Evolutionary conservation across 2,113 vertebrate genomes (phyloP).

Genomic region (Burhinus oedicnemus): DNA sequence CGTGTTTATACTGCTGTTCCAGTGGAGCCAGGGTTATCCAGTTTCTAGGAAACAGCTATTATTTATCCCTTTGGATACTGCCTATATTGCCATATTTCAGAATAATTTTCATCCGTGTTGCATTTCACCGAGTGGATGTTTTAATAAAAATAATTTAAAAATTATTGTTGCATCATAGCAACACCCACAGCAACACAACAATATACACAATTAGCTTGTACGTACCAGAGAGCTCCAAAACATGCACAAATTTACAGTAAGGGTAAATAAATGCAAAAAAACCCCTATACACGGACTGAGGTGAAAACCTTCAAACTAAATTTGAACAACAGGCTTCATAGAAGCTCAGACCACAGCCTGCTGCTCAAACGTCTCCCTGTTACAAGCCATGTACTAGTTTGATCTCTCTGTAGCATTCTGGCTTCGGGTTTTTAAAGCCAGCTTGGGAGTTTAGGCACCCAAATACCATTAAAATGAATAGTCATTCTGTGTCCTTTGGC

Average conservation of each 20-base stretch:
- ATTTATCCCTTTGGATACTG: conserved; percentile 40
- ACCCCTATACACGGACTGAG: background rate
- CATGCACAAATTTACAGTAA: background rate
- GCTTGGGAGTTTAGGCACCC: background rate
- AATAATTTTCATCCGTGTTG: background rate
- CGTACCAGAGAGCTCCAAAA: background rate
- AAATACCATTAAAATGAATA: background rate
- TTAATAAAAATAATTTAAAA: background rate
- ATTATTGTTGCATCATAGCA: background rate
- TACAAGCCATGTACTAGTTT: background rate
- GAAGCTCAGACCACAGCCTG: background rate
- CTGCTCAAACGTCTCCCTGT: background rate
- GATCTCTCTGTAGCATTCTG: background rate
- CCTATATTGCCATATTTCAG: background rate
- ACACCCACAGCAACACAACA: background rate
- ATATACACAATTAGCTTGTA: rapidly evolving
- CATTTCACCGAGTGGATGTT: background rate
- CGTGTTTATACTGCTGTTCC: conserved; percentile 9
- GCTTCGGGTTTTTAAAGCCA: background rate
- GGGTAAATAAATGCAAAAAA: background rate
- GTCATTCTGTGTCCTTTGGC: background rate
- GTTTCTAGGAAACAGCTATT: conserved; percentile 23
- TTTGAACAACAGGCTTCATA: background rate
- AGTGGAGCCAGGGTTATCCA: background rate
- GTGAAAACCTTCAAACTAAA: background rate